Percentiles rank a stretch among this genome's conserved stretches.
These are phyloP conservation scores for Epicampocera succincta DNA, from an alignment of 2,888 invertebrate genomes.

Conservation along the genomic window DNA sequence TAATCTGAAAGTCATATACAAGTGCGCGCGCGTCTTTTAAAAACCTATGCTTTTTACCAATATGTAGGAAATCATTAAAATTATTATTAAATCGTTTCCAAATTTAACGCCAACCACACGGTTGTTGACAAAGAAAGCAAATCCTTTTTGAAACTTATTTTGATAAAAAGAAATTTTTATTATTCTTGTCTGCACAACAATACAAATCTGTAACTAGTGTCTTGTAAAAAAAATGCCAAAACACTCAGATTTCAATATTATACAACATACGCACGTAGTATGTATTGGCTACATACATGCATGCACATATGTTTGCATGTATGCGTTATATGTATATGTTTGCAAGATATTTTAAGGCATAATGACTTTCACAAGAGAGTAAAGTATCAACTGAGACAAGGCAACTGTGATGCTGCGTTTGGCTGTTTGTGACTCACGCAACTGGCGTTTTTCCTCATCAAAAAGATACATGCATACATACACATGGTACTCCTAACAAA, in stretches of 20 bases:
- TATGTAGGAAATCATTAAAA: slow-evolving; percentile 11
- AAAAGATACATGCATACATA: too few species aligned
- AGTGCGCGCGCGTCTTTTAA: slow-evolving; percentile 53
- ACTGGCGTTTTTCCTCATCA: not conserved
- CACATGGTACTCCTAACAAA: too few species aligned
- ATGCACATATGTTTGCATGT: not conserved
- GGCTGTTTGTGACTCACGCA: slow-evolving; percentile 6
- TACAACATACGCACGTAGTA: too few species aligned
- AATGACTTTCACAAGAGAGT: slow-evolving; percentile 38
- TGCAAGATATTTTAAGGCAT: slow-evolving; percentile 29
- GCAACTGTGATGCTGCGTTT: slow-evolving; percentile 44
- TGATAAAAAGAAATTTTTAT: slow-evolving; percentile 21
- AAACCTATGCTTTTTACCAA: slow-evolving; percentile 7
- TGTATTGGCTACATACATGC: not conserved
- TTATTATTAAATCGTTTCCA: not conserved
- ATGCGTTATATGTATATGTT: not conserved
- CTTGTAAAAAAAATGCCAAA: slow-evolving; percentile 10
- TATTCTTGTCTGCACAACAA: slow-evolving; percentile 29
- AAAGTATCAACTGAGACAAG: slow-evolving; percentile 13
- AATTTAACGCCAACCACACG: slow-evolving; percentile 21
- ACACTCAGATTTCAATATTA: not conserved
- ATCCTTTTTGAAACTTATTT: slow-evolving; percentile 15
- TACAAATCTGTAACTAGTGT: slow-evolving; percentile 35
- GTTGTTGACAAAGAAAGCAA: not conserved
- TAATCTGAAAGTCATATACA: slow-evolving; percentile 31